A percentile compares a stretch with the other conserved stretches of the same genome.
Conservation (phyloP, 2,888 invertebrate genomes). For the Acrocyrtus sp. region DNA sequence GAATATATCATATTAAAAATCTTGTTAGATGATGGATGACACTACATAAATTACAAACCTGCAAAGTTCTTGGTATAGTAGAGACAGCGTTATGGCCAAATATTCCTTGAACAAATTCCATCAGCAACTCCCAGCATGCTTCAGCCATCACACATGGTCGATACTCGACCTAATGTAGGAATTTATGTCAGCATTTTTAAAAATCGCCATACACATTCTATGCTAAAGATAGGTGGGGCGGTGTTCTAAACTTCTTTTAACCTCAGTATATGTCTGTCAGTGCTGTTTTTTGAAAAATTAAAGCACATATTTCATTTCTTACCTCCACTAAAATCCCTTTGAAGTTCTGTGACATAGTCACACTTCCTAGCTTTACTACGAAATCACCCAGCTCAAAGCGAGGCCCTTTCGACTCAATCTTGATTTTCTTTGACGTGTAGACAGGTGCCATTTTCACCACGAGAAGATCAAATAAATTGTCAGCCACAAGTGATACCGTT, state of each 20-base stretch:
- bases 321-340: conserved; percentile 94
- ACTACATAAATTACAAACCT: conserved; percentile 65
- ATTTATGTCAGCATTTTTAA: too few relatives aligned
- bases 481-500: conserved; percentile 88
- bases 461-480: conserved; percentile 88
- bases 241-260: too few relatives aligned
- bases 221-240: too few relatives aligned
- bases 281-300: too few relatives aligned
- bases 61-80: conserved; percentile 78
- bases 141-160: conserved; percentile 88
- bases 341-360: conserved; percentile 91
- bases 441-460: conserved; percentile 90
- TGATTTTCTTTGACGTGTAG: conserved; percentile 86
- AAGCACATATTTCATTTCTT: too few relatives aligned
- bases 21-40: neutral
- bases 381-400: conserved; percentile 80
- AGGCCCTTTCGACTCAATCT: conserved; percentile 73
- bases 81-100: conserved; percentile 77
- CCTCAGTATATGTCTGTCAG: too few relatives aligned
- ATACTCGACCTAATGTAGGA: conserved; percentile 89
- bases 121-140: conserved; percentile 90
- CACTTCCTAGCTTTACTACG: conserved; percentile 91
- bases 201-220: too few relatives aligned
- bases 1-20: neutral
- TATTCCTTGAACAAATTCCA: conserved; percentile 92